Evolutionary conservation across 2,888 invertebrate species (phyloP).

Genomic region (Scrobipalpa atriplicella): DNA sequence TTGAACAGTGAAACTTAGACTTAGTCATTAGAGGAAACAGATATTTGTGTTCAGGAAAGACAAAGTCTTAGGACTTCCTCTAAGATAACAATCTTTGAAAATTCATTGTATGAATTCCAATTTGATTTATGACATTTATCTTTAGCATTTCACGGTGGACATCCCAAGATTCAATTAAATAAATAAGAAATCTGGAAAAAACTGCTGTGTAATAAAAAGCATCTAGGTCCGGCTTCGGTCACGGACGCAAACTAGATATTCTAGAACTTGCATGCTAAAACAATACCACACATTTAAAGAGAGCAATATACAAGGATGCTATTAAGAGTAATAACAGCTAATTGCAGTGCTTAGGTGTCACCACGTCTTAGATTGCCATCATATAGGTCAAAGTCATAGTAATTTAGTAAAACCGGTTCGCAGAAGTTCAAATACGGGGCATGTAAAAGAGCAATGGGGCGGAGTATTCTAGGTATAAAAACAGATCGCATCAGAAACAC

Average conservation of each 20-base stretch:
- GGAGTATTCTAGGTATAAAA: no score
- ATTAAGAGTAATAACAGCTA: slow-evolving; percentile 11
- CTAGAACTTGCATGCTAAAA: background rate
- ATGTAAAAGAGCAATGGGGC: no score
- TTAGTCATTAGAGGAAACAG: background rate
- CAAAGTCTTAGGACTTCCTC: slow-evolving; percentile 1
- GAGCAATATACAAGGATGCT: slow-evolving; percentile 10
- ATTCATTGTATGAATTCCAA: no score
- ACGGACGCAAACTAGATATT: background rate
- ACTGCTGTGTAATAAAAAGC: background rate
- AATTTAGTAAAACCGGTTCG: background rate
- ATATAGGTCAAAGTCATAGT: slow-evolving; percentile 1
- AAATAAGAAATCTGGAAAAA: background rate
- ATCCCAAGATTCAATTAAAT: background rate
- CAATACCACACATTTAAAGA: background rate
- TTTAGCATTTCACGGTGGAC: no score
- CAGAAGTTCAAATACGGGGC: no score
- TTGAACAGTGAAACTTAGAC: no score
- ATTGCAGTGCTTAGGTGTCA: slow-evolving; percentile 7
- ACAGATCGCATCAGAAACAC: no score
- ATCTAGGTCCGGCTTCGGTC: background rate
- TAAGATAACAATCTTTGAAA: background rate
- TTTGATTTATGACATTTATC: no score
- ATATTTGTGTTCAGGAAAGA: background rate
- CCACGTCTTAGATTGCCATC: slow-evolving; percentile 3